A percentile compares a stretch with the other conserved stretches of the same genome.
Evolutionary conservation across 2,797 vertebrate species (phyloP).

Genomic region (Macrochelys suwanniensis): DNA sequence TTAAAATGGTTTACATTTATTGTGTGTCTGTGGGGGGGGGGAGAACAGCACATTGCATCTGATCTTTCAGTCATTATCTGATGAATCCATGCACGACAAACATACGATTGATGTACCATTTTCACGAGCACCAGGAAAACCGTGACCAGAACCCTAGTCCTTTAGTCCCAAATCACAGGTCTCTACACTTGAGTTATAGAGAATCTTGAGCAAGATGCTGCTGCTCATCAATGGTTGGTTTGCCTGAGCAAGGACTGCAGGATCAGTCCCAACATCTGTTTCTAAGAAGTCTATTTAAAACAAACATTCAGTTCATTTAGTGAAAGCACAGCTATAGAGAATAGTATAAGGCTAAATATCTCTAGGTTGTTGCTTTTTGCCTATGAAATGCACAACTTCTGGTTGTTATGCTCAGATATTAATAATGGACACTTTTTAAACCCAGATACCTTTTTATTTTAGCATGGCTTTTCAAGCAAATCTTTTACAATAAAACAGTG

Average conservation of each 20-base stretch:
- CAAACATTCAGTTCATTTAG: neutral
- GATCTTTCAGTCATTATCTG: neutral
- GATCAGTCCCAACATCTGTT: neutral
- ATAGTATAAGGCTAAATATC: neutral
- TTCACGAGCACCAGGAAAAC: neutral
- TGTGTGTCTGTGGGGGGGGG: accelerated
- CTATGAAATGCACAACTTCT: neutral
- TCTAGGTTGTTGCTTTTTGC: neutral
- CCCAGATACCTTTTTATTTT: neutral
- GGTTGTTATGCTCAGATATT: neutral
- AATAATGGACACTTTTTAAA: neutral
- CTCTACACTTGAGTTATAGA: neutral
- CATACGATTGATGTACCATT: neutral
- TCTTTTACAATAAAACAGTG: slow-evolving; percentile 26
- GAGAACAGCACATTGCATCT: neutral
- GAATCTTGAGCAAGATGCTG: neutral
- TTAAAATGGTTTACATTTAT: neutral
- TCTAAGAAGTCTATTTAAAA: neutral
- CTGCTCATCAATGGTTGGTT: neutral
- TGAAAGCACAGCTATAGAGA: neutral
- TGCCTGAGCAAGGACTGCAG: neutral
- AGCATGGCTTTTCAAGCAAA: accelerated
- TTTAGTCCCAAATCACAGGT: neutral
- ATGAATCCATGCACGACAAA: neutral
- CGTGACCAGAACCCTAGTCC: neutral